A percentile compares a stretch with the other conserved stretches of the same genome.
These are phyloP conservation scores for Brachionus calyciflorus DNA, from an alignment of 1,140 invertebrate genomes.

Conservation along the genomic window DNA sequence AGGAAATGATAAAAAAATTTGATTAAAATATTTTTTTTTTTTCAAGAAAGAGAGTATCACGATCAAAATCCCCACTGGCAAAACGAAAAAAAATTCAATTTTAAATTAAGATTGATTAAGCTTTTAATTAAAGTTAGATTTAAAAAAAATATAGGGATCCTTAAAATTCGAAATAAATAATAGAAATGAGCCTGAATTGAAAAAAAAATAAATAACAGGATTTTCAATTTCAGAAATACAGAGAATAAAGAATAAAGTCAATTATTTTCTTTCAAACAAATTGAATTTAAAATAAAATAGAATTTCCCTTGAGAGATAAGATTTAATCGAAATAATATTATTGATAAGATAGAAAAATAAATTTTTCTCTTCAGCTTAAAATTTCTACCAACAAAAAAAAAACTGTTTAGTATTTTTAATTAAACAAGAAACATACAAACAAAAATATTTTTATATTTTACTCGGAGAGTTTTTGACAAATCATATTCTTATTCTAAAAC, in stretches of 20 bases:
- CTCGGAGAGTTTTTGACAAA: neutral
- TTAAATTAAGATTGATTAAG: no score
- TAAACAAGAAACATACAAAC: slow-evolving; percentile 41
- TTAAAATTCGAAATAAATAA: no score
- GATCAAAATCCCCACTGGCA: no score
- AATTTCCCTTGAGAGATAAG: neutral
- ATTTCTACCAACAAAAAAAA: neutral
- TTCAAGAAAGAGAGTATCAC: no score
- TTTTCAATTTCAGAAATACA: neutral
- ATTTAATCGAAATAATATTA: slow-evolving; percentile 8
- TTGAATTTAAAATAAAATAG: neutral
- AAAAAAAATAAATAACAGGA: neutral
- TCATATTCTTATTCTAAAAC: neutral
- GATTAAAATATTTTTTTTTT: no score
- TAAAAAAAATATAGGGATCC: no score
- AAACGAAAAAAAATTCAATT: no score
- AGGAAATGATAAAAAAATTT: no score
- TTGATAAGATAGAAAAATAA: slow-evolving; percentile 32
- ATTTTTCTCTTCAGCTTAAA: neutral
- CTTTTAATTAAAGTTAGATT: no score
- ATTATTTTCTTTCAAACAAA: slow-evolving; percentile 9
- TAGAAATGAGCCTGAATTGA: no score
- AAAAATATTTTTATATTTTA: neutral
- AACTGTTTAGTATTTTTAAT: neutral
- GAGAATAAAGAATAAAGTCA: slow-evolving; percentile 27